phyloP scores from a whole-genome alignment of 1,140 invertebrate species.

The Leptinotarsa defecta region DNA sequence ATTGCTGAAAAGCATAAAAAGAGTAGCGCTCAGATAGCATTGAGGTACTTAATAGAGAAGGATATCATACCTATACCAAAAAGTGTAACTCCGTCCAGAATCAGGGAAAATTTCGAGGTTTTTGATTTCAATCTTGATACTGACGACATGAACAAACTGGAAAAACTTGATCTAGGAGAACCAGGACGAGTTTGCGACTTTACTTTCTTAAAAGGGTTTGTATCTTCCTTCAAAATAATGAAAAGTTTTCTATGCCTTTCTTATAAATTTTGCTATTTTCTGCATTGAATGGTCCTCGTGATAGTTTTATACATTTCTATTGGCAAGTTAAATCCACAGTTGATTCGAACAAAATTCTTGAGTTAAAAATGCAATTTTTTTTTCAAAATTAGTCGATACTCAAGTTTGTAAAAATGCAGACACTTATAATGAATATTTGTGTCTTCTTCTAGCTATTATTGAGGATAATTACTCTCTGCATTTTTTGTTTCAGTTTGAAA shows the following conservation, averaged over 20 bases:
- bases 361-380: background rate
- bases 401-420: too few relatives aligned
- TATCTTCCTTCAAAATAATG: background rate
- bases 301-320: too few relatives aligned
- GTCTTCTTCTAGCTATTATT: too few relatives aligned
- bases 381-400: background rate
- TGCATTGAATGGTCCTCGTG: too few relatives aligned
- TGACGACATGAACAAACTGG: constrained; percentile 62
- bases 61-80: constrained; percentile 83
- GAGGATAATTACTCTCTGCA: background rate
- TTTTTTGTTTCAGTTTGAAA: constrained; percentile 61
- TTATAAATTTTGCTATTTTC: too few relatives aligned
- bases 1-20: constrained; percentile 74
- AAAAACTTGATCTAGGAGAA: constrained; percentile 64
- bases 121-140: constrained; percentile 66
- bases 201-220: constrained; percentile 57
- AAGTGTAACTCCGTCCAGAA: constrained; percentile 72
- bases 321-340: too few relatives aligned
- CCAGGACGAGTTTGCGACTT: constrained; percentile 63
- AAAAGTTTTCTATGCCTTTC: too few relatives aligned
- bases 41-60: constrained; percentile 75
- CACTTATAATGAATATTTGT: background rate
- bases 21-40: constrained; percentile 76
- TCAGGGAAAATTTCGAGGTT: constrained; percentile 68
- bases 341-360: too few relatives aligned